Base-by-base conservation (phyloP, 2,797 vertebrate genomes). In the Thaleichthys pacificus region DNA sequence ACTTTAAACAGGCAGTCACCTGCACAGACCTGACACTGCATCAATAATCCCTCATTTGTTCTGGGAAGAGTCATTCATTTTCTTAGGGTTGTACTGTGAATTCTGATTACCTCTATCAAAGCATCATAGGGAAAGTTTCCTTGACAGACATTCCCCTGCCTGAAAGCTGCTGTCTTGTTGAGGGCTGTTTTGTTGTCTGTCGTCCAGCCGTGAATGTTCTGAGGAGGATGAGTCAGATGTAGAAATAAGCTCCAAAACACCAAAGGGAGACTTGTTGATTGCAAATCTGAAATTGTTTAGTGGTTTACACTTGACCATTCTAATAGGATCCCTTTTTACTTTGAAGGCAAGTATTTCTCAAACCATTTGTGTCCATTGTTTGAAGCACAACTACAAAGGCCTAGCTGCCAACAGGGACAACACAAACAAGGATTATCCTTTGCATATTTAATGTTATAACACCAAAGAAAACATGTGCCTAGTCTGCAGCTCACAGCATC, bases 1-100 rank as follows among this genome's bases (percentile, higher is more conserved):
- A 30, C 30, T 32, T 38, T 19, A 58, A 56, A 63, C 32, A 54
- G 22, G 28, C 47, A 68, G 70, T 54, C 47, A 54, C 61, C 35
- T n/a, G 30, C 61, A 54, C 22, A 11, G 58, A 26, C 15, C 58
- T 61, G 58, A 15, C 58, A 61, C 21, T 14, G 14, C 58, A 61
- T 61, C 58, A 26, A 15, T 17, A 61, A 60, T 60, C 21, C 57
- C 24, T 42, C 57, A 21, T 15, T 60, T 21, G 6, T 9, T 60
- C 14, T 26, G 58, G 22, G 58, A 26, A 60, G 58, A 60, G 9
- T 2, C 14, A 24, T 60, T 42, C 57, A 21, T 61, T 61, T 61
- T 3, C 58, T 22, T 5, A 21, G 24, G 57, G 3, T 58, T 0
- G n/a, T 24, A 15, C 22, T 12, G 21, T 60, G 21, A 60, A 60